phyloP scores from a whole-genome alignment of 2,113 vertebrate genomes.

The Noturus placidus region DNA sequence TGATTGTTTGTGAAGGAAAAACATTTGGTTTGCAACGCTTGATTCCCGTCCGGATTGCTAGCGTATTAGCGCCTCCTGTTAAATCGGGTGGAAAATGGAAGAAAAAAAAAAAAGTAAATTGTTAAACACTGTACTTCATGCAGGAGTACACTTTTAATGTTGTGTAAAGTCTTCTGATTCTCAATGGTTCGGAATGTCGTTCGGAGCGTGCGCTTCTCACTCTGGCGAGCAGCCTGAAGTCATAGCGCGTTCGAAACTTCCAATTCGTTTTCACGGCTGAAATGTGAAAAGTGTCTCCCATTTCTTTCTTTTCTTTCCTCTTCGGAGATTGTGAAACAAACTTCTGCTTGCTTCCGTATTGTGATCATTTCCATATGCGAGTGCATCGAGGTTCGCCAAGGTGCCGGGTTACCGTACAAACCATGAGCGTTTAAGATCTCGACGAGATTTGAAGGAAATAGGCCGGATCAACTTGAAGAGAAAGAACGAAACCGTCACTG shows the following conservation, averaged over 20 bases:
- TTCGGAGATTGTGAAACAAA: slow-evolving; percentile 14
- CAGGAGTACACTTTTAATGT: slow-evolving; percentile 16
- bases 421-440: slow-evolving; percentile 10
- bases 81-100: background rate
- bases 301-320: background rate
- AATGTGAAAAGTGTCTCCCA: slow-evolving; percentile 23
- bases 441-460: slow-evolving; percentile 10
- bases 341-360: slow-evolving; percentile 52
- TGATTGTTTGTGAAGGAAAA: background rate
- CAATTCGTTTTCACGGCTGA: slow-evolving; percentile 43
- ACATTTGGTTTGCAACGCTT: background rate
- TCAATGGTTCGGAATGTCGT: slow-evolving; percentile 5
- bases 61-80: background rate
- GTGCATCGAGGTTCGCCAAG: slow-evolving; percentile 41
- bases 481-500: background rate
- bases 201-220: background rate
- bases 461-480: background rate
- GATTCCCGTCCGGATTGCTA: background rate
- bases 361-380: slow-evolving; percentile 51
- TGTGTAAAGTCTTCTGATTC: slow-evolving; percentile 19
- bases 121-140: slow-evolving; percentile 12
- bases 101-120: background rate
- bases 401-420: background rate
- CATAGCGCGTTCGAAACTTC: slow-evolving; percentile 39
- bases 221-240: slow-evolving; percentile 29